Percentiles rank a stretch among this genome's conserved stretches.
Conservation (phyloP, 1,140 invertebrate genomes). For the Drosophila nannoptera region DNA sequence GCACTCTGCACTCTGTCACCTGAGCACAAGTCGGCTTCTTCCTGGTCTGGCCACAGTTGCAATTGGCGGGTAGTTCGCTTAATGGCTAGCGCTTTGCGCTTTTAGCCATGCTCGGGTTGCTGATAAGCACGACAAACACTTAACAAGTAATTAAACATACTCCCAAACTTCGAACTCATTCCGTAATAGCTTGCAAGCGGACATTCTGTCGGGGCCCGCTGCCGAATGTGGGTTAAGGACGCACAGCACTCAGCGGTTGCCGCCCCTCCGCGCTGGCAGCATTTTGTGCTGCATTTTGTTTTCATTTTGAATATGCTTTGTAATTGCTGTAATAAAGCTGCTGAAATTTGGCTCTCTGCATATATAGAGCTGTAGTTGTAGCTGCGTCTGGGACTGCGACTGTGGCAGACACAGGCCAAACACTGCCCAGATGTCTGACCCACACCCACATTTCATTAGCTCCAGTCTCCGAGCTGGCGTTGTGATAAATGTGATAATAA, state of each 20-base stretch:
- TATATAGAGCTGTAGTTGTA: background rate
- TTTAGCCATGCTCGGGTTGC: slow-evolving; percentile 46
- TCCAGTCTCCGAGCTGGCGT: slow-evolving; percentile 33
- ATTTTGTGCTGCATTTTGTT: slow-evolving; percentile 58
- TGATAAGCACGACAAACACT: slow-evolving; percentile 73
- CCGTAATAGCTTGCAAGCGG: slow-evolving; percentile 13
- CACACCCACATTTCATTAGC: slow-evolving; percentile 56
- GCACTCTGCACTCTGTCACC: background rate
- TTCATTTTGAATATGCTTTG: slow-evolving; percentile 51
- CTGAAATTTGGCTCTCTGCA: slow-evolving; percentile 73
- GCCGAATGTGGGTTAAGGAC: slow-evolving; percentile 66
- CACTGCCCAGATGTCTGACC: slow-evolving; percentile 48
- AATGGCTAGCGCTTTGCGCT: slow-evolving; percentile 52
- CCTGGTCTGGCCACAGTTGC: slow-evolving; percentile 26
- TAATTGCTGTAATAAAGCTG: slow-evolving; percentile 70
- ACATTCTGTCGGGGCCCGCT: slow-evolving; percentile 36
- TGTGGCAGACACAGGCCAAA: slow-evolving; percentile 13
- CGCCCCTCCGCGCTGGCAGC: slow-evolving; percentile 62
- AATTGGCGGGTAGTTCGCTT: slow-evolving; percentile 24
- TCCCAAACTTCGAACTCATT: slow-evolving; percentile 48
- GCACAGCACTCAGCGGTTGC: slow-evolving; percentile 59
- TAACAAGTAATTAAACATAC: slow-evolving; percentile 77
- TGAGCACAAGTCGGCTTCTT: slow-evolving; percentile 38
- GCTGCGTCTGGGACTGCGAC: background rate
- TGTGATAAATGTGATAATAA: slow-evolving; percentile 76